A percentile compares a stretch with the other conserved stretches of the same genome.
phyloP scores from a whole-genome alignment of 2,797 vertebrate species.

The Enteromius thamalakanensis region DNA sequence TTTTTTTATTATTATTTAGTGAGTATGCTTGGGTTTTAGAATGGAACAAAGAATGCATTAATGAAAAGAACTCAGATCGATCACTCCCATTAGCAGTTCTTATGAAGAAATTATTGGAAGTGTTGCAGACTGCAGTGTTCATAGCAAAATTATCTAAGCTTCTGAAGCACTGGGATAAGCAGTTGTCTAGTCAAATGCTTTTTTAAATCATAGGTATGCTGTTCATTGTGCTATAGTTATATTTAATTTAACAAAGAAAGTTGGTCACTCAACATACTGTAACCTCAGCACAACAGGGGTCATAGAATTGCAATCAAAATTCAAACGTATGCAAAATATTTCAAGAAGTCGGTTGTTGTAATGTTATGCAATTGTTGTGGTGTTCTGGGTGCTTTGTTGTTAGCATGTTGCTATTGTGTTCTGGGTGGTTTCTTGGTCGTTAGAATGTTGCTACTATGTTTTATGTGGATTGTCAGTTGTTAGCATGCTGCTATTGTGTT shows the following conservation, averaged over 20 bases:
- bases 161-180: not conserved
- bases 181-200: not conserved
- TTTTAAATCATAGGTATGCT: not conserved
- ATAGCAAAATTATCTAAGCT: not conserved
- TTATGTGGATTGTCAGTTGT: not conserved
- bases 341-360: not conserved
- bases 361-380: not conserved
- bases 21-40: not conserved
- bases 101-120: not conserved
- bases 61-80: not conserved
- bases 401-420: not conserved
- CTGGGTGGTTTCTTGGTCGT: not conserved
- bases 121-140: not conserved
- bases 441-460: not conserved
- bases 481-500: not conserved
- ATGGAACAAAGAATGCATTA: not conserved
- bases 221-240: not conserved
- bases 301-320: not conserved
- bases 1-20: not conserved
- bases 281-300: not conserved
- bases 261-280: not conserved
- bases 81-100: conserved; percentile 18
- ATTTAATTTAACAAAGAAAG: not conserved
- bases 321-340: not conserved
- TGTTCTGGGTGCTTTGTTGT: not conserved